Conservation (phyloP, 2,113 vertebrate species). For the Megatriorchis doriae region DNA sequence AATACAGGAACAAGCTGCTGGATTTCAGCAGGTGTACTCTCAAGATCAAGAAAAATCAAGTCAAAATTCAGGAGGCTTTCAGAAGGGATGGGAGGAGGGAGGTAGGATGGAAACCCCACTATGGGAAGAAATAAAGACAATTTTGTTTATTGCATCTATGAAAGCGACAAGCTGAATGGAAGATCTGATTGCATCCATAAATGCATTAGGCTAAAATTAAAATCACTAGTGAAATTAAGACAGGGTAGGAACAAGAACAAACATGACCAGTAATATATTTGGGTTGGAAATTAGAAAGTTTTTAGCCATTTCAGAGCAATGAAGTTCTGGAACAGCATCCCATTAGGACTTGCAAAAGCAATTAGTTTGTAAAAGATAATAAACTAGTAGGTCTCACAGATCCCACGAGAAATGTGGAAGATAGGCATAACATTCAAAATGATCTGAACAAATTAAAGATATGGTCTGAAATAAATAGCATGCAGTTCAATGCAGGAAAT, state of each 20-base stretch:
- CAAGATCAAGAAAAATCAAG: not conserved
- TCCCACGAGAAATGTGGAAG: not conserved
- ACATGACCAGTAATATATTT: slow-evolving; percentile 50
- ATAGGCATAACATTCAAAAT: not conserved
- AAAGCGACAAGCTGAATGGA: not conserved
- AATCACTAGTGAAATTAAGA: slow-evolving; percentile 15
- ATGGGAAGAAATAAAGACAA: not conserved
- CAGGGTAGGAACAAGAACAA: not conserved
- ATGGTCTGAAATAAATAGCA: not conserved
- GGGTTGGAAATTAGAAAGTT: slow-evolving; percentile 7
- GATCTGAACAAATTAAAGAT: not conserved
- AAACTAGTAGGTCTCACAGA: not conserved
- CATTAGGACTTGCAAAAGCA: not conserved
- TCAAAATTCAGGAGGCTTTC: not conserved
- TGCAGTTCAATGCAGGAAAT: not conserved
- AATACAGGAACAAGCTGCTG: not conserved
- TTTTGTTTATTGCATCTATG: not conserved
- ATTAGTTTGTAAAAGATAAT: slow-evolving; percentile 26
- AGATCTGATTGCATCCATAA: not conserved
- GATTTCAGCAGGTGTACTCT: not conserved
- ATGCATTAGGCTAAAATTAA: not conserved
- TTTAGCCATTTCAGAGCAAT: not conserved
- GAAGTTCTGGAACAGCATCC: not conserved
- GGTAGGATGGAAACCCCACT: not conserved
- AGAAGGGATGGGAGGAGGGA: not conserved